A percentile compares a stretch with the other conserved stretches of the same genome.
These are phyloP conservation scores for Sternarchorhynchus goeldii DNA, from an alignment of 2,797 vertebrate species.

Conservation along the genomic window DNA sequence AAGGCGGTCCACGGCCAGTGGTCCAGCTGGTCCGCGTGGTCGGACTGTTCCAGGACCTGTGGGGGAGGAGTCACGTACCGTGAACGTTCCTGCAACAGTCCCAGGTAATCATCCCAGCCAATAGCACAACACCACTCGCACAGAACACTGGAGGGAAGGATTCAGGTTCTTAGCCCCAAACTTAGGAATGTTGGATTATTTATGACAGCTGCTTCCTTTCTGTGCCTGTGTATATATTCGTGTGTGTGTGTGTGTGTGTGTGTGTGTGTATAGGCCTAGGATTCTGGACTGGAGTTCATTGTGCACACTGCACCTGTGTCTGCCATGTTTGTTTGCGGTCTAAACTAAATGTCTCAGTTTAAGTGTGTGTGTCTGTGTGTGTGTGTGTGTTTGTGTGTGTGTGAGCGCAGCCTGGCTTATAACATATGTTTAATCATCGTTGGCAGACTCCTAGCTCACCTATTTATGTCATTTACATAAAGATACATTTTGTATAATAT, in stretches of 20 bases:
- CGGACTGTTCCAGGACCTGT: slow-evolving; percentile 90
- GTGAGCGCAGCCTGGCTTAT: slow-evolving; percentile 4
- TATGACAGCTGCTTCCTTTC: no score
- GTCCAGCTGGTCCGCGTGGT: slow-evolving; percentile 92
- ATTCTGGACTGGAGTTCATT: no score
- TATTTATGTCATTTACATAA: no score
- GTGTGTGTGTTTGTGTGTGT: slow-evolving; percentile 25
- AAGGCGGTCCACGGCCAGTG: slow-evolving; percentile 89
- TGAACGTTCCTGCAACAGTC: slow-evolving; percentile 90
- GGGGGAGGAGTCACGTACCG: slow-evolving; percentile 87
- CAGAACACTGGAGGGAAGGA: neutral
- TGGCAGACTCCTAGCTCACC: no score
- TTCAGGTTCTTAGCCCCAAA: no score
- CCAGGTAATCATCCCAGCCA: slow-evolving; percentile 78
- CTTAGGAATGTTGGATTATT: no score
- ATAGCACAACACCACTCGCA: slow-evolving; percentile 1
- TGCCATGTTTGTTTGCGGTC: no score
- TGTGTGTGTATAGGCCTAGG: no score
- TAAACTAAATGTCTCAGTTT: neutral
- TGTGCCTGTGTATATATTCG: neutral
- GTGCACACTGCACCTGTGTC: no score
- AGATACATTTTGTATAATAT: no score
- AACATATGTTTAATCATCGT: neutral
- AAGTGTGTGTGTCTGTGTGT: slow-evolving; percentile 34
- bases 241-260: neutral